Percentiles rank a stretch among this genome's conserved stretches.
phyloP scores from a whole-genome alignment of 1,140 invertebrate species.

The Melipona quadrifasciata region DNA sequence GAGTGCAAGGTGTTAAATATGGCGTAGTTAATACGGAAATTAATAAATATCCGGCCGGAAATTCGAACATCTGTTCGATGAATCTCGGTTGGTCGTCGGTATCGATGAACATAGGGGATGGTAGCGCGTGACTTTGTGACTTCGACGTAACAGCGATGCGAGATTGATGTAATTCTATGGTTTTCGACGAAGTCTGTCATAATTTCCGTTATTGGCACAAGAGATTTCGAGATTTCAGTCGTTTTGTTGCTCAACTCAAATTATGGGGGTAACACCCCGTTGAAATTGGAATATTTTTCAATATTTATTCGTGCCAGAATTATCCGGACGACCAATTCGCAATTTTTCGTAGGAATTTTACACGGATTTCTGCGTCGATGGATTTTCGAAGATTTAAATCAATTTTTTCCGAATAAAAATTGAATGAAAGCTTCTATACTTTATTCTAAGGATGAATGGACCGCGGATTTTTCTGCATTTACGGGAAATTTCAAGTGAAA shows the following conservation, averaged over 20 bases:
- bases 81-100: slow-evolving; percentile 12
- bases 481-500: too few species aligned
- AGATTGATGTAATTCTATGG: neutral
- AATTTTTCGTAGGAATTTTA: too few species aligned
- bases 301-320: neutral
- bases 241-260: neutral
- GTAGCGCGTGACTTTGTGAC: neutral
- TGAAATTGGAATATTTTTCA: neutral
- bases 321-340: too few species aligned
- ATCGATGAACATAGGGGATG: neutral
- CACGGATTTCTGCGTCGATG: too few species aligned
- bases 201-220: neutral
- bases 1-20: too few species aligned
- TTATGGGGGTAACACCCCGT: neutral
- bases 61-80: slow-evolving; percentile 30
- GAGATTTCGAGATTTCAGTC: neutral
- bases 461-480: too few species aligned
- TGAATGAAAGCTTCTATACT: too few species aligned
- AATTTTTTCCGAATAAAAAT: too few species aligned
- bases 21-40: slow-evolving; percentile 47
- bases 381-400: too few species aligned
- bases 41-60: slow-evolving; percentile 66
- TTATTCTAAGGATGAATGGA: too few species aligned
- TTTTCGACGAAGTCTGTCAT: rapidly evolving
- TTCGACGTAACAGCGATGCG: neutral